Percentiles rank a stretch among this genome's conserved stretches.
Evolutionary conservation across 2,113 vertebrate species (phyloP).

Genomic region (Eurystomus gularis): DNA sequence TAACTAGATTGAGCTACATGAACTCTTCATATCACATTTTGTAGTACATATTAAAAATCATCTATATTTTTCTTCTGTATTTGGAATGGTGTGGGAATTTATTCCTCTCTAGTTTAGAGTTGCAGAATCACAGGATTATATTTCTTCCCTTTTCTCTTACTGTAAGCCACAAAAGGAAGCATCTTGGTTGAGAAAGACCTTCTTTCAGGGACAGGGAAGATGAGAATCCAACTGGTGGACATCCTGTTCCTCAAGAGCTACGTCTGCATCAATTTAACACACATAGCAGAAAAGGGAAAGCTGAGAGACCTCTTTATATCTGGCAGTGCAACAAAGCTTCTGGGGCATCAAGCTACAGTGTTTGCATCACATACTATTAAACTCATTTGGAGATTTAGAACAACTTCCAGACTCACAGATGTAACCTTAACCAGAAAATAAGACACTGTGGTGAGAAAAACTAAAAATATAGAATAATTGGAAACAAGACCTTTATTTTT

Average conservation of each 20-base stretch:
- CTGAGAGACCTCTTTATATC: background rate
- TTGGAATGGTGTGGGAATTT: background rate
- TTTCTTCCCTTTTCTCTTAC: background rate
- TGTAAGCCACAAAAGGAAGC: background rate
- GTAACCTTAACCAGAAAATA: slow-evolving; percentile 7
- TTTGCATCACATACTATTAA: background rate
- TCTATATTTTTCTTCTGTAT: background rate
- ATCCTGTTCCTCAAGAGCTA: background rate
- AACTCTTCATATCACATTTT: background rate
- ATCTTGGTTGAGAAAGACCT: background rate
- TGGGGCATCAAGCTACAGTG: background rate
- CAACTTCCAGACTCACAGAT: slow-evolving; percentile 10
- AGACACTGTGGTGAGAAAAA: background rate
- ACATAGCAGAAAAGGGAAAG: background rate
- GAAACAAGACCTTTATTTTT: background rate
- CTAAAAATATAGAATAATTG: background rate
- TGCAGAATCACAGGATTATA: background rate
- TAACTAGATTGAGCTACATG: background rate
- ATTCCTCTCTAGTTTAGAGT: background rate
- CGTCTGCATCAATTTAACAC: background rate
- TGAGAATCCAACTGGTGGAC: background rate
- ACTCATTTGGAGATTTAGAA: background rate
- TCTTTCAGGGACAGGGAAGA: background rate
- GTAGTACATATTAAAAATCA: background rate
- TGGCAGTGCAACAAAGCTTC: background rate